Base-by-base conservation (phyloP, 2,113 vertebrate genomes). In the Lates calcarifer region DNA sequence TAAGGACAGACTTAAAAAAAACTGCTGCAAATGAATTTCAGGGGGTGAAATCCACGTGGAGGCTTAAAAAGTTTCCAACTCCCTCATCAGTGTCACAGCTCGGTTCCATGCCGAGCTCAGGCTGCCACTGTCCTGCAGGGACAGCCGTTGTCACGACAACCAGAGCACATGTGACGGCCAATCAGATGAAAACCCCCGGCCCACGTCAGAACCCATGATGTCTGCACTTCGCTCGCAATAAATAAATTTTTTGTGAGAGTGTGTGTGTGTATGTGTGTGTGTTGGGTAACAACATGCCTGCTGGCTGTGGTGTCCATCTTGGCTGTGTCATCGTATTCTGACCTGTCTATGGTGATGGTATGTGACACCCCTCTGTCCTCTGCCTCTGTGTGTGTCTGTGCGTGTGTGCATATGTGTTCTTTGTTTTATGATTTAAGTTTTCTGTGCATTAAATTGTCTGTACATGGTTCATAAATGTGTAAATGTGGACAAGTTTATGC, bases 151-250 rank as follows among this genome's bases (percentile, higher is more conserved):
- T 91, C 89, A 90, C 72, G 79, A 85, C 82, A 89, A 87, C 86
- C 86, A 81, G 74, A 89, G 82, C 82, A 56, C 85, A 87, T 84
- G 77, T 92, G 87, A 92, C 86, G 71, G 74, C 87, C 88, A 88
- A 91, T 89, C 90, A 83, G 84, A 87, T 49, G 37, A 84, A 84
- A 89, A 84, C 72, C 87, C 86, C 73, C 41, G 35, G 78, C 88
- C 86, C 80, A 86, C 79, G 84, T 93, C 91, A 90, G 78, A 71
- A 89, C 82, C 89, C 84, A 90, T 90, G 90, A 91, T 82, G 89
- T 90, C 89, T 80, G 37, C 41, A 74, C 67, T 61, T 72, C 43
- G 41, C 81, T 87, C 49, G 11, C 53, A 63, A 49, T 77, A 83
- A 81, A 43, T 78, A 83, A 73, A 81, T 69, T 77, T 64, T 81